Evolutionary conservation across 2,113 vertebrate genomes (phyloP).

Genomic region (Stomatorhinus ivindoensis): DNA sequence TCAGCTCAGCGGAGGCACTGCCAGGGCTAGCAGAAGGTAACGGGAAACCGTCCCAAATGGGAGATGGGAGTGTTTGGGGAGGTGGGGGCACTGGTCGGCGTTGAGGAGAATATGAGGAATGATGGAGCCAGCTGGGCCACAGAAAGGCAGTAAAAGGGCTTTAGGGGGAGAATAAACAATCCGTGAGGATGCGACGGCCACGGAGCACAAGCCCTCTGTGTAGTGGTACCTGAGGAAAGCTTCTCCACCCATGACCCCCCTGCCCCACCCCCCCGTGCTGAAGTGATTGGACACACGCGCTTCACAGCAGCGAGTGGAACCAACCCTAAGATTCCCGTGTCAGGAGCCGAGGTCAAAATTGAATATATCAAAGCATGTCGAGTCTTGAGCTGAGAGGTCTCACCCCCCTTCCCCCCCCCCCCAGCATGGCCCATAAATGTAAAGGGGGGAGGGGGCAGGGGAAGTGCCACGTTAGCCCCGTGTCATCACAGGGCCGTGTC

Average conservation of each 20-base stretch:
- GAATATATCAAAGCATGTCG: constrained; percentile 49
- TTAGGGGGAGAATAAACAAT: constrained; percentile 60
- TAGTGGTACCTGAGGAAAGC: constrained; percentile 45
- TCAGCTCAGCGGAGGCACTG: neutral
- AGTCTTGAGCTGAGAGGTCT: neutral
- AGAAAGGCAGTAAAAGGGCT: constrained; percentile 51
- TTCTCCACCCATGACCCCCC: neutral
- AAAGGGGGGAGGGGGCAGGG: neutral
- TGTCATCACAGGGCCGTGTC: neutral
- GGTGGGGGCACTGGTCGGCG: constrained; percentile 14
- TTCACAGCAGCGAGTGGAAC: constrained; percentile 55
- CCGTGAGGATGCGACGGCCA: constrained; percentile 50
- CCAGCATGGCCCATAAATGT: neutral
- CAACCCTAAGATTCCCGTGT: constrained; percentile 61
- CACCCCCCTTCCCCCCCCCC: neutral
- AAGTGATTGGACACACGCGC: constrained; percentile 61
- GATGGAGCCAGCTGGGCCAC: constrained; percentile 50
- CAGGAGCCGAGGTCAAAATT: constrained; percentile 46
- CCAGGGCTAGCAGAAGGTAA: neutral
- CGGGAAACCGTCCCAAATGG: constrained; percentile 13
- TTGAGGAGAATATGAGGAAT: constrained; percentile 37
- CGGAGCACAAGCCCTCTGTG: constrained; percentile 21
- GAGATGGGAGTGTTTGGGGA: too few species aligned
- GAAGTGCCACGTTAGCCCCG: constrained; percentile 10
- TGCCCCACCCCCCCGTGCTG: constrained; percentile 39